A percentile compares a stretch with the other conserved stretches of the same genome.
These are phyloP conservation scores for Lutra lutra DNA, from an alignment of 2,797 vertebrate species.

Conservation along the genomic window DNA sequence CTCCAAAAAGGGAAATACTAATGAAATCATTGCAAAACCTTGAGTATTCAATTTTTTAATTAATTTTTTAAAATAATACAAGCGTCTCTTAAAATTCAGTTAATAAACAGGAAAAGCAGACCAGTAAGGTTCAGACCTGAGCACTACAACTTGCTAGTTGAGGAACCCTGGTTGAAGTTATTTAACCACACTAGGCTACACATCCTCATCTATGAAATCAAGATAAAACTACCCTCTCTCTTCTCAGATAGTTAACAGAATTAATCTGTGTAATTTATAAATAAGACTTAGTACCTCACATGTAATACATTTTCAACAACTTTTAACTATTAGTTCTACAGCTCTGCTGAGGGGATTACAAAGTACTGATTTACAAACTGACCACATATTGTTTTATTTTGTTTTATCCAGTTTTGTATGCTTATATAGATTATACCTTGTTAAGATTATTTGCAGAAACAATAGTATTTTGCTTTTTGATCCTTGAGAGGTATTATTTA, in stretches of 20 bases:
- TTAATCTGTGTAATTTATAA: background rate
- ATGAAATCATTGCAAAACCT: background rate
- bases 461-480: background rate
- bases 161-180: background rate
- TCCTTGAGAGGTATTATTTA: background rate
- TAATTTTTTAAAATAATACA: background rate
- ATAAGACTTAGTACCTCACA: background rate
- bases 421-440: background rate
- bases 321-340: background rate
- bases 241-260: background rate
- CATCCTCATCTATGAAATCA: background rate
- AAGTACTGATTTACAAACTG: background rate
- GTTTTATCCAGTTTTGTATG: background rate
- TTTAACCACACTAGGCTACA: background rate
- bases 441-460: conserved; percentile 37
- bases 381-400: background rate
- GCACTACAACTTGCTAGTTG: background rate
- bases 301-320: background rate
- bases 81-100: background rate
- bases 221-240: background rate
- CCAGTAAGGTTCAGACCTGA: background rate
- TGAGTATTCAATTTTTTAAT: background rate
- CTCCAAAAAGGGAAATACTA: background rate
- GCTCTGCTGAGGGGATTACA: background rate
- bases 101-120: background rate